Evolutionary conservation across 2,797 vertebrate species (phyloP), one percentile per base, ranked within the genome.

Genomic region (Sebastiscus albofasciatus): DNA sequence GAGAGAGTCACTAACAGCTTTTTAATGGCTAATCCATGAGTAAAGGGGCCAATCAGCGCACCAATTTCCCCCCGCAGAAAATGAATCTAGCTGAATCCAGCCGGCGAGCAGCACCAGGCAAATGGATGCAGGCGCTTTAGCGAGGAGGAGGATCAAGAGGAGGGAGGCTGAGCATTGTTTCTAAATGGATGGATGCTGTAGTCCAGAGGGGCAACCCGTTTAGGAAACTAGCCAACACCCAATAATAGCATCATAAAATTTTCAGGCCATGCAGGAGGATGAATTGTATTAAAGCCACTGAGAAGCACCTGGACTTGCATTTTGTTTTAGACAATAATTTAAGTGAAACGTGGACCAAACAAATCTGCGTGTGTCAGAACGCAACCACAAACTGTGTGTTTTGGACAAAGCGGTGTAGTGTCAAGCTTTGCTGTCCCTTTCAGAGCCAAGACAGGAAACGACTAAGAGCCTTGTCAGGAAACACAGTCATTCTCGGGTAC

Each of bases 21-120:
- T 95, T 95, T 95, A 95, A 95, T 95, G 89, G 93, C 93, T 95
- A 95, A 95, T 94, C 94, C 92, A 95, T 92, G 93, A 95, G 94
- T 90, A 92, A 93, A 93, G 89, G 93, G 92, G 91, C 90, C 92
- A 95, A 94, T 93, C 95, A 93, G 87, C 22, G 69, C 88, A 89
- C 79, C 90, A 93, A 94, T 94, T 92, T 92, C 89, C 89, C 89
- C 90, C 82, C 76, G 16, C 88, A 92, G 93, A 94, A 94, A 93
- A 95, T 92, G 92, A 93, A 94, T 93, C 87, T 80, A 72, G 77
- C 83, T 86, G 83, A 88, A 92, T 90, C 90, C 84, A 67, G 88
- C 83, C 87, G 74, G 81, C 58, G 33, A 80, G 71, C 80, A 82
- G 54, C 85, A 87, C 81, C 75, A 58, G 82, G 81, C 85, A 93